phyloP scores from a whole-genome alignment of 2,797 vertebrate species.

The Xenentodon cancila region DNA sequence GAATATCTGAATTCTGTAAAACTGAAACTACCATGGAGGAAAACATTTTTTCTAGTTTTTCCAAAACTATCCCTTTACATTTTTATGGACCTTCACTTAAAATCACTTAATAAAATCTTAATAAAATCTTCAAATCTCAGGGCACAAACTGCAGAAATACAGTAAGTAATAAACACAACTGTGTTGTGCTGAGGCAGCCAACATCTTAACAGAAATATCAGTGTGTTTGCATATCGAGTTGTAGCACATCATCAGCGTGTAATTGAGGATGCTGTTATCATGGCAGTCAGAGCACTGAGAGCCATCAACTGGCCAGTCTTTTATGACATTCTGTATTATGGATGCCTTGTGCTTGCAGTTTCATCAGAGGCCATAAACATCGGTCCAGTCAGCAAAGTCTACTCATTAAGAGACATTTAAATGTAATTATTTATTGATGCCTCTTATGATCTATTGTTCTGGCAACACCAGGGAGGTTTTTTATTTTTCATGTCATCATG shows the following conservation, averaged over 20 bases:
- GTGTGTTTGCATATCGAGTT: constrained; percentile 71
- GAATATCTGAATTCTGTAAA: too few species aligned
- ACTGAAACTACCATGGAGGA: too few species aligned
- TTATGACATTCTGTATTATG: constrained; percentile 83
- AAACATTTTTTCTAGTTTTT: not conserved
- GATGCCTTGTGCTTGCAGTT: constrained; percentile 77
- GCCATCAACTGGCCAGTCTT: constrained; percentile 78
- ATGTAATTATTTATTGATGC: constrained; percentile 88
- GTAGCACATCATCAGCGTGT: constrained; percentile 71
- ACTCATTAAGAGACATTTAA: constrained; percentile 85
- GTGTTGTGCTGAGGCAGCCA: constrained; percentile 56
- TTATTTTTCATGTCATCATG: constrained; percentile 64
- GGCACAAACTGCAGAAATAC: constrained; percentile 51
- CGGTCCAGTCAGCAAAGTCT: constrained; percentile 83
- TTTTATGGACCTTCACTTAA: not conserved
- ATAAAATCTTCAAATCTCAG: constrained; percentile 29
- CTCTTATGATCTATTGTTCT: constrained; percentile 80
- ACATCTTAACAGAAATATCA: constrained; percentile 52
- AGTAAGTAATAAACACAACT: constrained; percentile 45
- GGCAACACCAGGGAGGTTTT: constrained; percentile 60
- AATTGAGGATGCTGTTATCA: constrained; percentile 80
- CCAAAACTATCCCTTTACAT: constrained; percentile 3
- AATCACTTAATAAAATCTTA: constrained; percentile 30
- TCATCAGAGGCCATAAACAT: constrained; percentile 80
- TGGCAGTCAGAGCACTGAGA: constrained; percentile 77